phyloP scores from a whole-genome alignment of 2,113 vertebrate species.

The Neotoma lepida region DNA sequence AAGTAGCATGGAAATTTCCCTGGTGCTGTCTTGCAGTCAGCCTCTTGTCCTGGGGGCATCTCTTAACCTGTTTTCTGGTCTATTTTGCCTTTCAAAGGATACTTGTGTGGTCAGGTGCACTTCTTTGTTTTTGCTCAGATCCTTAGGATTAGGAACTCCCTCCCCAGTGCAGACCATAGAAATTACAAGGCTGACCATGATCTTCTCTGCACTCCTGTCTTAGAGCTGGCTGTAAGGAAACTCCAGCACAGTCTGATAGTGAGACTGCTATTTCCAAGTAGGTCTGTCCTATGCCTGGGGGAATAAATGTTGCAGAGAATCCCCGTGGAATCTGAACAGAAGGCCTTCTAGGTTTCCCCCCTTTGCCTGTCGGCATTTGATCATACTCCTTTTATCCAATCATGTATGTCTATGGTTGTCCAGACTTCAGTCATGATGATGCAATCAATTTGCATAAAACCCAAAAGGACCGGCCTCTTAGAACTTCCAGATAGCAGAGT shows the following conservation, averaged over 20 bases:
- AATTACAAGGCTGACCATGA: background rate
- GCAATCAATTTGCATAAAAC: background rate
- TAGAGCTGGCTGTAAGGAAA: background rate
- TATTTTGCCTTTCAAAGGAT: slow-evolving; percentile 9
- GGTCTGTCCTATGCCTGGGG: background rate
- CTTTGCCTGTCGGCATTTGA: background rate
- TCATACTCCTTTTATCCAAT: background rate
- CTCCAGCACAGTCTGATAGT: background rate
- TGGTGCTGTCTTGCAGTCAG: background rate
- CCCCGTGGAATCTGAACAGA: background rate
- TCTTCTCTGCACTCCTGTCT: background rate
- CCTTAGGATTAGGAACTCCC: background rate
- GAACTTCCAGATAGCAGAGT: background rate
- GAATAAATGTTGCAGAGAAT: background rate
- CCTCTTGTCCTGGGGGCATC: background rate
- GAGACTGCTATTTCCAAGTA: background rate
- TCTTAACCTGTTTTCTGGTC: background rate
- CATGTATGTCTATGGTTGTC: background rate
- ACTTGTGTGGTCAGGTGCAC: background rate
- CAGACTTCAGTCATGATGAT: background rate
- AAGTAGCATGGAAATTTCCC: background rate
- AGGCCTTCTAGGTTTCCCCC: background rate
- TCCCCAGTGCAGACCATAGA: background rate
- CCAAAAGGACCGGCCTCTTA: background rate
- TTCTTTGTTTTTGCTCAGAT: background rate